Conservation (phyloP, 2,113 vertebrate species). For the Dromiciops gliroides region DNA sequence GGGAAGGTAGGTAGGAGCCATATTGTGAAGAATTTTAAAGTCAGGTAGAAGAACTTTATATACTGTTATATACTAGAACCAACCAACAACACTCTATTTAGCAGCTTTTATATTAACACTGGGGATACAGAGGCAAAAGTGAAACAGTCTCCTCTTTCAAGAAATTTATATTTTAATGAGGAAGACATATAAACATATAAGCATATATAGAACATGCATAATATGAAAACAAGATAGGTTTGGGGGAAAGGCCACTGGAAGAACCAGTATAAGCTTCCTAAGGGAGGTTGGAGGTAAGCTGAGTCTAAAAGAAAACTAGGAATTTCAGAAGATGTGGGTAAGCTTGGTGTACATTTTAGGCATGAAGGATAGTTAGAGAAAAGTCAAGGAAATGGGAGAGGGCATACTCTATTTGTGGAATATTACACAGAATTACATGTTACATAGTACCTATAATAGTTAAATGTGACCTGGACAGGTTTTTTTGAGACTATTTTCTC, state of each 20-base stretch:
- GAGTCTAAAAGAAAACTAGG: background rate
- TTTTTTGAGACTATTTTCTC: background rate
- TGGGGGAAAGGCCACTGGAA: background rate
- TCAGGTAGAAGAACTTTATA: background rate
- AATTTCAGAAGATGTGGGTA: background rate
- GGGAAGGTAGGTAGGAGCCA: background rate
- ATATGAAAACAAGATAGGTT: background rate
- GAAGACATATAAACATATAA: background rate
- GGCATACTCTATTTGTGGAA: background rate
- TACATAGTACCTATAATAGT: background rate
- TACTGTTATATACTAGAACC: background rate
- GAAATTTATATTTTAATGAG: background rate
- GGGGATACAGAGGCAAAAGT: background rate
- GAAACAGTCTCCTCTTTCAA: background rate
- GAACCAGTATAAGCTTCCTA: background rate
- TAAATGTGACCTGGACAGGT: background rate
- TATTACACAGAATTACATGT: background rate
- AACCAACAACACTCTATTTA: background rate
- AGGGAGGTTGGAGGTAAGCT: background rate
- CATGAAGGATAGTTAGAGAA: background rate
- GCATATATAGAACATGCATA: background rate
- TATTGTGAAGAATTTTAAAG: background rate
- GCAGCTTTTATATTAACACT: background rate
- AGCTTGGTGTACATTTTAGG: background rate
- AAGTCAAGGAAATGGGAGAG: background rate